Evolutionary conservation across 2,888 invertebrate species (phyloP), one percentile per base, ranked within the genome.

Genomic region (Volucella zonaria): DNA sequence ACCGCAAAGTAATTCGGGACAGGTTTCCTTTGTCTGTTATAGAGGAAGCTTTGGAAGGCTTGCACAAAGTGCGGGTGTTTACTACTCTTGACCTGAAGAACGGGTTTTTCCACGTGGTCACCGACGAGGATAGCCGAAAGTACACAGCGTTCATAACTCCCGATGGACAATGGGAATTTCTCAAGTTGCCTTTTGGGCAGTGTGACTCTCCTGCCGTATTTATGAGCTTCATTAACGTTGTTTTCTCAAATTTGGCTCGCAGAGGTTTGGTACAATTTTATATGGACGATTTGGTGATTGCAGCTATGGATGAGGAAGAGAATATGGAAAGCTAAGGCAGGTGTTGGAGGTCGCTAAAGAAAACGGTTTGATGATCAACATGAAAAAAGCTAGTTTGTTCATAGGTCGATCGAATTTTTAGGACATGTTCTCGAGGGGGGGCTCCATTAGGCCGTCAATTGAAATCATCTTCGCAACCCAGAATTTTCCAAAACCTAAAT

Each of bases 181-280:
- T 18, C 1, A 18, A 18, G 18, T 1, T 18, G 18, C 18, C 18
- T 18, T 18, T 18, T 18, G 18, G 18, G 18, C 18, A 1, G 18
- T 18, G 18, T 18, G 2, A 18, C 18, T 18, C 18, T 9, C 91
- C 91, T 11, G 82, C 88, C 9, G 87, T 89, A 18, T 90, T 91
- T 62, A 89, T 87, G 23, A 56, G 90, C 31, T 78, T 62, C 38
- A 67, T 78, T 2, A 62, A 61, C n/a, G 31, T 14, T 0, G 15
- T 70, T 14, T 70, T 62, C 38, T 8, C 47, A 14, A 3, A 42
- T 10, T 56, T 70, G 47, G 54, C 61, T 12, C n/a, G 31, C n/a
- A n/a, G 56, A 0, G 10, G 52, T 0, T 9, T 45, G 1, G 61
- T 68, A 23, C 8, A 62, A 18, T 49, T 52, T 2, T 43, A 2